These are phyloP conservation scores for Oncorhynchus kisutch DNA, from an alignment of 2,113 vertebrate genomes.

Conservation along the genomic window DNA sequence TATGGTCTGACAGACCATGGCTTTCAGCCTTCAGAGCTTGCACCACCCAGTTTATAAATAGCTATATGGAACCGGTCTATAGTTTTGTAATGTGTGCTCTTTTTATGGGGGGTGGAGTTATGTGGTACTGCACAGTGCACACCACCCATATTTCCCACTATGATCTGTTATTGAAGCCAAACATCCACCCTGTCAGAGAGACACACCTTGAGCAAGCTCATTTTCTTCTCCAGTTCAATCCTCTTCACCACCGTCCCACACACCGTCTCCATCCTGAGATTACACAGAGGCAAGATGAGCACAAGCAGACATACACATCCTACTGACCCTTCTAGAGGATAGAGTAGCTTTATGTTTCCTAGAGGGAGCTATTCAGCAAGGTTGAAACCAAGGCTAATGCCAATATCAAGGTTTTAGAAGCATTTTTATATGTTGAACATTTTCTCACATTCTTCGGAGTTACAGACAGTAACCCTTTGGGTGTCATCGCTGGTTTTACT, in stretches of 20 bases:
- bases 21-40: too few relatives aligned
- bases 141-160: background rate
- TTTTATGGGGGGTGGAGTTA: background rate
- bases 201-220: slow-evolving; percentile 85
- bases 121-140: background rate
- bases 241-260: slow-evolving; percentile 82
- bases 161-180: background rate
- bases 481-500: background rate
- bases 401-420: background rate
- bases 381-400: too few relatives aligned
- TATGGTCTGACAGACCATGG: too few relatives aligned
- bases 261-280: slow-evolving; percentile 84
- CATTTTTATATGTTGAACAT: background rate
- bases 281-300: slow-evolving; percentile 3
- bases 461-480: too few relatives aligned
- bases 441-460: background rate
- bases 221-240: slow-evolving; percentile 85
- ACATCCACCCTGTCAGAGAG: background rate
- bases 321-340: too few relatives aligned
- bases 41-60: too few relatives aligned
- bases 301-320: too few relatives aligned
- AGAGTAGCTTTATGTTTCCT: too few relatives aligned
- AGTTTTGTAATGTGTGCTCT: background rate
- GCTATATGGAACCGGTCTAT: too few relatives aligned
- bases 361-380: too few relatives aligned